Percentiles rank a stretch among this genome's conserved stretches.
Conservation (phyloP, 2,888 invertebrate species). For the Neelides folsomi region DNA sequence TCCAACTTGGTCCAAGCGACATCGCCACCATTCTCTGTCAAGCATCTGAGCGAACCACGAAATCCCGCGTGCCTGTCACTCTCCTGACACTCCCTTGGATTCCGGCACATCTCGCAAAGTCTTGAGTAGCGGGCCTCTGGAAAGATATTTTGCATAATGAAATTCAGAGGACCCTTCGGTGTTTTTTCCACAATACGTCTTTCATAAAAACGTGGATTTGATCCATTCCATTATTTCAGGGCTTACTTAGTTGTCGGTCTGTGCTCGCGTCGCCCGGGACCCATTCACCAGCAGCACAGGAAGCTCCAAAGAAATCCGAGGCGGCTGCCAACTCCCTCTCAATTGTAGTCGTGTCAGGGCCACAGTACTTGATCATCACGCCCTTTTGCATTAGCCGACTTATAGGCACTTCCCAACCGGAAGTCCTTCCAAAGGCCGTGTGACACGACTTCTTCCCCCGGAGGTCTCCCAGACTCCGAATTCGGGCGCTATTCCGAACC, state of each 20-base stretch:
- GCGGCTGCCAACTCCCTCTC: slow-evolving; percentile 72
- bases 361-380: slow-evolving; percentile 53
- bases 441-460: slow-evolving; percentile 70
- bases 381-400: slow-evolving; percentile 50
- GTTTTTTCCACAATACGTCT: neutral
- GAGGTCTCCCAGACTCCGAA: slow-evolving; percentile 53
- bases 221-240: slow-evolving; percentile 4
- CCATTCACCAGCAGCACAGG: slow-evolving; percentile 76
- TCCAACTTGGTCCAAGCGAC: slow-evolving; percentile 76
- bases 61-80: slow-evolving; percentile 76
- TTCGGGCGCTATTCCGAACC: slow-evolving; percentile 58
- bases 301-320: slow-evolving; percentile 62
- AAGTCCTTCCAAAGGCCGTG: slow-evolving; percentile 73
- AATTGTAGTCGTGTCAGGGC: slow-evolving; percentile 53
- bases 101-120: slow-evolving; percentile 62
- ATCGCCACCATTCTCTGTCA: slow-evolving; percentile 66
- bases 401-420: slow-evolving; percentile 60
- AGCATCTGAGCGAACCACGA: slow-evolving; percentile 68
- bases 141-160: slow-evolving; percentile 20
- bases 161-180: too few relatives aligned
- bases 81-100: slow-evolving; percentile 61
- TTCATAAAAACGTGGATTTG: neutral
- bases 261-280: slow-evolving; percentile 56
- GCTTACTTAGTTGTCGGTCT: slow-evolving; percentile 57
- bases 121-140: slow-evolving; percentile 61